phyloP scores from a whole-genome alignment of 2,888 invertebrate genomes.

The Watsonalla binaria region DNA sequence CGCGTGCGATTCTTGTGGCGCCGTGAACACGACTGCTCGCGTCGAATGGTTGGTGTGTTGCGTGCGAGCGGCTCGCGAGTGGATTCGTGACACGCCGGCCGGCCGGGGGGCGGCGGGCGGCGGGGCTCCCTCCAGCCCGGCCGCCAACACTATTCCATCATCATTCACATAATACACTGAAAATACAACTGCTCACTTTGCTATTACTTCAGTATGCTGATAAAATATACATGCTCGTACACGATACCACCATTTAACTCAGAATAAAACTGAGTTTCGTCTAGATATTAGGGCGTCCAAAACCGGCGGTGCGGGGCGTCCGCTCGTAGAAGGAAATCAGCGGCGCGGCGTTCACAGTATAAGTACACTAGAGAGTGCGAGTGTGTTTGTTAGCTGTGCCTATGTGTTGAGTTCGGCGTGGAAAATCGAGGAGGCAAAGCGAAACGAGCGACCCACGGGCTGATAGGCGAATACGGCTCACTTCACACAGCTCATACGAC shows the following conservation, averaged over 20 bases:
- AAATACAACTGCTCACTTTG: slow-evolving; percentile 45
- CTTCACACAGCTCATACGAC: slow-evolving; percentile 6
- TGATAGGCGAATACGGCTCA: slow-evolving; percentile 5
- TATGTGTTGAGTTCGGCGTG: slow-evolving; percentile 40
- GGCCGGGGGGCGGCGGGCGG: slow-evolving; percentile 35
- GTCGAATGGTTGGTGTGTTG: slow-evolving; percentile 19
- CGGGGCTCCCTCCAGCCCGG: slow-evolving; percentile 31
- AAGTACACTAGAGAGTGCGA: slow-evolving; percentile 15
- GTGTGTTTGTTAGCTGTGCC: slow-evolving; percentile 40
- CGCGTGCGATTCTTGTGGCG: slow-evolving; percentile 71
- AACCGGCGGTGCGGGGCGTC: slow-evolving; percentile 43
- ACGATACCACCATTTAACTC: slow-evolving; percentile 10
- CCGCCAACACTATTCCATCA: slow-evolving; percentile 48
- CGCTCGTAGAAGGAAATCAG: slow-evolving; percentile 64
- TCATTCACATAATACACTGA: slow-evolving; percentile 69
- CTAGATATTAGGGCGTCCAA: slow-evolving; percentile 36
- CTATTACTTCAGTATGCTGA: slow-evolving; percentile 17
- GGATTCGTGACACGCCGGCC: slow-evolving; percentile 33
- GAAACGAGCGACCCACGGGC: slow-evolving; percentile 13
- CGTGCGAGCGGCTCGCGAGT: slow-evolving; percentile 33
- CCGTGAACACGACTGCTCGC: slow-evolving; percentile 69
- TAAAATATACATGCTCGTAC: slow-evolving; percentile 7
- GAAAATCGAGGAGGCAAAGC: slow-evolving; percentile 43
- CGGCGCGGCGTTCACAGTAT: slow-evolving; percentile 55
- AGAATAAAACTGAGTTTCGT: background rate